Conservation (phyloP, 2,888 invertebrate genomes). For the Strigamia crassipes region DNA sequence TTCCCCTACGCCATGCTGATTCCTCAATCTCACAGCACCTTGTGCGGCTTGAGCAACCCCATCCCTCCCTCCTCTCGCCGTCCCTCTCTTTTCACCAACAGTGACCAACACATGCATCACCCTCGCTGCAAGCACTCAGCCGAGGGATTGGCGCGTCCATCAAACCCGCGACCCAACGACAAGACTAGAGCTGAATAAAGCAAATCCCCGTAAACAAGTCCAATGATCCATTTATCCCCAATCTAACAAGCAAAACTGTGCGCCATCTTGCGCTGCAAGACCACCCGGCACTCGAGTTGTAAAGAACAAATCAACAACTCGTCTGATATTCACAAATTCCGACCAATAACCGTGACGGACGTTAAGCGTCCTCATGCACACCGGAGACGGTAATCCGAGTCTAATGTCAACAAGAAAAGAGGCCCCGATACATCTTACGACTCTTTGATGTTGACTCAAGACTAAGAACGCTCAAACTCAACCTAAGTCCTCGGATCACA, state of each 20-base stretch:
- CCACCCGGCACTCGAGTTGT: too few relatives aligned
- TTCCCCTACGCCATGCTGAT: slow-evolving; percentile 46
- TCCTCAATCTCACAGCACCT: slow-evolving; percentile 45
- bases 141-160: slow-evolving; percentile 39
- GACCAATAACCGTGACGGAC: slow-evolving; percentile 27
- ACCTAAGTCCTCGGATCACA: slow-evolving; percentile 40
- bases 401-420: slow-evolving; percentile 26
- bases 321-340: slow-evolving; percentile 8
- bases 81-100: slow-evolving; percentile 24
- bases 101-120: slow-evolving; percentile 22
- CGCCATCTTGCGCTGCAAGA: neutral
- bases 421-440: neutral
- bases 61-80: neutral
- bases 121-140: slow-evolving; percentile 2
- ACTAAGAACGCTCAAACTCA: slow-evolving; percentile 35
- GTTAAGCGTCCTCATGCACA: slow-evolving; percentile 33
- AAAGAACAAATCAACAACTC: neutral
- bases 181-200: slow-evolving; percentile 23
- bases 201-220: slow-evolving; percentile 35
- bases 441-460: slow-evolving; percentile 40
- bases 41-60: slow-evolving; percentile 31
- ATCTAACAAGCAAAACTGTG: neutral
- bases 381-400: neutral
- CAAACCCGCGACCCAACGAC: slow-evolving; percentile 19
- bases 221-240: slow-evolving; percentile 16